Base-by-base conservation (phyloP, 2,797 vertebrate species). In the Pagetopsis macropterus region DNA sequence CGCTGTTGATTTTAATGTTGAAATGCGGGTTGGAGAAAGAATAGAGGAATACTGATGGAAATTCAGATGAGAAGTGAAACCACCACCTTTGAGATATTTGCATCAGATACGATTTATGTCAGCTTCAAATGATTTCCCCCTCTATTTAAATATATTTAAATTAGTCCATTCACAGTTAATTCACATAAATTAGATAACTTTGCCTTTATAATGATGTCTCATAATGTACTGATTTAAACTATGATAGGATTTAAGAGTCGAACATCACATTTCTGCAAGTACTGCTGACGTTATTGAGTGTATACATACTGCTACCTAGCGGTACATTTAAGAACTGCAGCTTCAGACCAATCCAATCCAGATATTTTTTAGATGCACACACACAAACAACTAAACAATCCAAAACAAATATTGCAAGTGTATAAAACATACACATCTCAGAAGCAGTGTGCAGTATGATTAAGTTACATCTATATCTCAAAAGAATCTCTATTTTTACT, bases 261-360 rank as follows among this genome's bases (percentile, higher is more conserved):
- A 15, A 21, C 4, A 71, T 27, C 41, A 40, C 6, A 12, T 33
- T 45, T 40, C 46, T 37, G 17, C 33, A 37, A 37, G 33, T 15
- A 5, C 12, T 51, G 19, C 12, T 51, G 19, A 17, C 3, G 44
- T n/a, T 14, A 3, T 46, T 46, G 3, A 3, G 12, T 79, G 62
- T 33, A 16, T 56, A 44, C 66, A 81, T 69, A 76, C 49, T 89
- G 83, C 56, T 65, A 70, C 49, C 85, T 27, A 15, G 62, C 82
- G 90, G 67, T 31, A 0, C 0, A 31, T 3, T 23, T 5, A 5
- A 41, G 2, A 54, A 45, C n/a, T 77, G 50, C 51, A 40, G 2
- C 11, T 63, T 10, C 6, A 21, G 3, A 12, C 12, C 1, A 23
- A 4, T 33, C 1, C 3, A 58, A 5, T 3, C 1, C 5, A 14